Conservation (phyloP, 2,888 invertebrate species). For the Mesochorus sp. region DNA sequence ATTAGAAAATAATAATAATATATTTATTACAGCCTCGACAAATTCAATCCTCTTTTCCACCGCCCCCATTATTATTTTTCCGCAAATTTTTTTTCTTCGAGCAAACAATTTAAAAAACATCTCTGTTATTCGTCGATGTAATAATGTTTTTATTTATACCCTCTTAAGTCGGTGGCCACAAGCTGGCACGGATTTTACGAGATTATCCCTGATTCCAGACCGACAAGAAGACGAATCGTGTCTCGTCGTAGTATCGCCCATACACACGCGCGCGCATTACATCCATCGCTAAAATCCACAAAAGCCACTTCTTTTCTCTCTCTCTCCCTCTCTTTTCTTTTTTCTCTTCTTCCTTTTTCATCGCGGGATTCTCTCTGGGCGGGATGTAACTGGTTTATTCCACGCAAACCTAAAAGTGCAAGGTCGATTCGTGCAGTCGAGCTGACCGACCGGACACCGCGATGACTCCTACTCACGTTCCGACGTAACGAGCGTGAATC, state of each 20-base stretch:
- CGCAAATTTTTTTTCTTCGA: too few species aligned
- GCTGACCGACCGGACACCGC: constrained; percentile 13
- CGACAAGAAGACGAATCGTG: neutral
- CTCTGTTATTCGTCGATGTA: neutral
- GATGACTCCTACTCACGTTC: constrained; percentile 13
- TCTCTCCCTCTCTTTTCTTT: constrained; percentile 3
- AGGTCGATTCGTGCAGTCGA: constrained; percentile 25
- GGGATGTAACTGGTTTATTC: constrained; percentile 57
- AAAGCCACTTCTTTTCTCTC: constrained; percentile 19
- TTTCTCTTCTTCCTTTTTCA: neutral
- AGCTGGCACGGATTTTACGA: neutral
- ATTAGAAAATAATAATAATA: too few species aligned
- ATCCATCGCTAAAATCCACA: constrained; percentile 11
- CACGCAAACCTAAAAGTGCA: constrained; percentile 60
- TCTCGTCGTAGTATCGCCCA: neutral
- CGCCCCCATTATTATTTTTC: too few species aligned
- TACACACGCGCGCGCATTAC: constrained; percentile 1
- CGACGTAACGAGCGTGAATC: constrained; percentile 13
- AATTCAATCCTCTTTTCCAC: too few species aligned
- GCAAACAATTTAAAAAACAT: too few species aligned
- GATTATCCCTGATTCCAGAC: constrained; percentile 13
- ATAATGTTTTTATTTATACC: neutral
- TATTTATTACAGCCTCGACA: too few species aligned
- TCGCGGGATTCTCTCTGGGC: neutral
- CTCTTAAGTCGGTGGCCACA: neutral